Conservation (phyloP, 2,888 invertebrate genomes). For the Alsophila aescularia region DNA sequence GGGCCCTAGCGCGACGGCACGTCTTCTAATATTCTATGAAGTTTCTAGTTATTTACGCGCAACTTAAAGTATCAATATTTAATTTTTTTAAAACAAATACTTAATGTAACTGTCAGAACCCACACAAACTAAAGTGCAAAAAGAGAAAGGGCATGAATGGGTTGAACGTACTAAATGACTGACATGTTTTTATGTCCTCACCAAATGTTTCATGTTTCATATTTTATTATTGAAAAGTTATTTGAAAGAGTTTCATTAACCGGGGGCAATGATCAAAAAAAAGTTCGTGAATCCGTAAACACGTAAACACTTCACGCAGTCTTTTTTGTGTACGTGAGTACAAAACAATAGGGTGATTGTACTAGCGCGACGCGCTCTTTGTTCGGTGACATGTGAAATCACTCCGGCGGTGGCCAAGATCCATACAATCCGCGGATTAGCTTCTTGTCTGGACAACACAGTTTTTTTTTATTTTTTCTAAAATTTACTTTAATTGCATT, state of each 20-base stretch:
- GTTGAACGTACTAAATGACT: slow-evolving; percentile 19
- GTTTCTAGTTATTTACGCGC: too few relatives aligned
- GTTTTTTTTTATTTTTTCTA: too few relatives aligned
- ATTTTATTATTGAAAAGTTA: slow-evolving; percentile 20
- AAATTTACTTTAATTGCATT: too few relatives aligned
- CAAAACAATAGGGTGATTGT: slow-evolving; percentile 14
- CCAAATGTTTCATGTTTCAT: slow-evolving; percentile 16
- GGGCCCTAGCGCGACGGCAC: too few relatives aligned
- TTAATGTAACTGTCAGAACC: slow-evolving; percentile 9
- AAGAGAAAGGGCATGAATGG: slow-evolving; percentile 5
- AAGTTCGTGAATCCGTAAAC: slow-evolving; percentile 4
- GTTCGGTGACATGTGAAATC: slow-evolving; percentile 14
- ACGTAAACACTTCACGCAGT: slow-evolving; percentile 4
- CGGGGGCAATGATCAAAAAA: slow-evolving; percentile 10
- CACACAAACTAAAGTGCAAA: slow-evolving; percentile 4
- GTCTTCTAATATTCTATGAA: too few relatives aligned
- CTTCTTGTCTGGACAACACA: not conserved
- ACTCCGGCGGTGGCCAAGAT: not conserved
- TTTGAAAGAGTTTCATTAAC: slow-evolving; percentile 21
- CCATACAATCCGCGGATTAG: not conserved
- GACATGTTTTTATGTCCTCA: slow-evolving; percentile 21
- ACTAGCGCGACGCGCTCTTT: slow-evolving; percentile 3
- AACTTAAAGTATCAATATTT: too few relatives aligned
- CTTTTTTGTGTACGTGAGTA: not conserved
- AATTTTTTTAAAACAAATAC: not conserved